phyloP scores from a whole-genome alignment of 2,888 invertebrate species.

The Callyntrura sp. region DNA sequence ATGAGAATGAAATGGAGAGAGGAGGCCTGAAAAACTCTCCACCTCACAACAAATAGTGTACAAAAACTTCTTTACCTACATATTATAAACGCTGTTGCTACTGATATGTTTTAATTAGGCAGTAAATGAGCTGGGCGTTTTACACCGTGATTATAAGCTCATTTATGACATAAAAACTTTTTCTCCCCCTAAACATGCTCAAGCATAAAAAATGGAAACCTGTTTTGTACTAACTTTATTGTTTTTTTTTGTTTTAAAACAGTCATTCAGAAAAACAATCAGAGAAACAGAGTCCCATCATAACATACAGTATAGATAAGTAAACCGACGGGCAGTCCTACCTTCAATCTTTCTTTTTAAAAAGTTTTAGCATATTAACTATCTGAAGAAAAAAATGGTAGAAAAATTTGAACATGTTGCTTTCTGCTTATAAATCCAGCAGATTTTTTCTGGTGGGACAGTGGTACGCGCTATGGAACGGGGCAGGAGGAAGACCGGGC shows the following conservation, averaged over 20 bases:
- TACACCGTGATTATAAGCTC: slow-evolving; percentile 66
- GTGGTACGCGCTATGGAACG: neutral
- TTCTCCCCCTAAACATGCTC: neutral
- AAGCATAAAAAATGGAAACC: slow-evolving; percentile 41
- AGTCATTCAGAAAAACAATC: slow-evolving; percentile 20
- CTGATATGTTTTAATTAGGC: slow-evolving; percentile 72
- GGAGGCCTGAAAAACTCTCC: neutral
- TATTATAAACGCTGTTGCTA: neutral
- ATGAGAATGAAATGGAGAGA: slow-evolving; percentile 19
- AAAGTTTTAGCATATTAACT: slow-evolving; percentile 8
- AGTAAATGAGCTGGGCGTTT: slow-evolving; percentile 76
- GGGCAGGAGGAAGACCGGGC: too few relatives aligned
- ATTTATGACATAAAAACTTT: slow-evolving; percentile 58
- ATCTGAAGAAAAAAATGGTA: neutral
- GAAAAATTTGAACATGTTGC: neutral
- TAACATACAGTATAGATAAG: neutral
- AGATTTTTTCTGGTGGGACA: neutral
- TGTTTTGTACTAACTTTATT: slow-evolving; percentile 37
- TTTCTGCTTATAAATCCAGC: too few relatives aligned
- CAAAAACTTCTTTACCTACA: too few relatives aligned
- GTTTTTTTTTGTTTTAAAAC: slow-evolving; percentile 7
- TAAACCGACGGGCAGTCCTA: neutral
- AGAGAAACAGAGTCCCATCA: neutral
- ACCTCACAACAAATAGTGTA: neutral
- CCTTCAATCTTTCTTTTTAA: neutral